These are phyloP conservation scores for Ardeotis arabs DNA, from an alignment of 2,113 vertebrate species.

Conservation along the genomic window DNA sequence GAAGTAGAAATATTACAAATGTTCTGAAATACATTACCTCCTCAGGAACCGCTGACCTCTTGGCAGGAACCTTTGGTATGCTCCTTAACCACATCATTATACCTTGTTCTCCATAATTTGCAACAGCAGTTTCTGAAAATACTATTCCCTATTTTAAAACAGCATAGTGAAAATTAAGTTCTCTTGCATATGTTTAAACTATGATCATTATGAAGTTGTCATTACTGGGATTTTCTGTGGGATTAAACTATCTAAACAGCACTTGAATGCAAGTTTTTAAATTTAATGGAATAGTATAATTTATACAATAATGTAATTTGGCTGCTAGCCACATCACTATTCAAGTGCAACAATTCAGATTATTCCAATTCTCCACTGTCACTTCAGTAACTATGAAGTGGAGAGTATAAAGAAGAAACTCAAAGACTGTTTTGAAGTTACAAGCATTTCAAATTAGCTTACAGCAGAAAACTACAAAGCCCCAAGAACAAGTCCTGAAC, in stretches of 20 bases:
- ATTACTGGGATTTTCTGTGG: neutral
- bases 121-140: slow-evolving; percentile 87
- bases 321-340: neutral
- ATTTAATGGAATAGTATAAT: neutral
- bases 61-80: slow-evolving; percentile 80
- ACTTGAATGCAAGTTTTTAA: neutral
- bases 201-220: neutral
- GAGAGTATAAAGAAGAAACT: neutral
- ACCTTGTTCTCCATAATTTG: slow-evolving; percentile 85
- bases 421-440: neutral
- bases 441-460: neutral
- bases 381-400: neutral
- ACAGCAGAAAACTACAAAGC: neutral
- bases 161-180: neutral
- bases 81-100: slow-evolving; percentile 71
- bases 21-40: slow-evolving; percentile 77
- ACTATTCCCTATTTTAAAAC: slow-evolving; percentile 80
- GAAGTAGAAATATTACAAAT: neutral
- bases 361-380: neutral
- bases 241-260: neutral
- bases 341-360: neutral
- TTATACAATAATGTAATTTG: slow-evolving; percentile 15
- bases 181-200: neutral
- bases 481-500: neutral
- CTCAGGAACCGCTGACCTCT: slow-evolving; percentile 86